Base-by-base conservation (phyloP, 2,888 invertebrate species). In the Aphidoletes aphidimyza region DNA sequence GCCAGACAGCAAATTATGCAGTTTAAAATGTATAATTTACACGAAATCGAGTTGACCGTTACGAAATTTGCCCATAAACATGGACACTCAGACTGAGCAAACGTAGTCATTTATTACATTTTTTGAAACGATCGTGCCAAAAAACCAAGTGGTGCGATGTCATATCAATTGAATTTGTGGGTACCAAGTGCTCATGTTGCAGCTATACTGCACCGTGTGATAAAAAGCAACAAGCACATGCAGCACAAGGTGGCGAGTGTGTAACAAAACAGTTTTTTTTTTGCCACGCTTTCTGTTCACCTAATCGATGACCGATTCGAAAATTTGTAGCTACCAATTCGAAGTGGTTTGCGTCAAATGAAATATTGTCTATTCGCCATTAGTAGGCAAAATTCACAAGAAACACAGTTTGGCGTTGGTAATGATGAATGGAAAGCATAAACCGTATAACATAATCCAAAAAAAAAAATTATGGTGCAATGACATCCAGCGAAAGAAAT, bases 241-340 rank as follows among this genome's bases (percentile, higher is more conserved):
- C n/a, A 54, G 2, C 8, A 47, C 6, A 47, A 47, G 22, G 54
- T 22, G 22, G 2, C 5, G 54, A n/a, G 22, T 6, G 22, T 5
- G n/a, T 30, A 69, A 69, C 26, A 69, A 26, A 5, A 26, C 26
- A 54, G 14, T 69, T 30, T 42, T 42, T 9, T n/a, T n/a, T n/a
- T n/a, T n/a, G n/a, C n/a, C n/a, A n/a, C n/a, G 14, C 42, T 42
- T 69, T 30, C 30, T 69, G 69, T 69, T 69, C 30, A 69, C 69
- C 34, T 69, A 69, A 69, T 69, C 69, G 69, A 69, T 69, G 69
- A 69, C 69, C 69, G 30, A 69, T 69, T 14, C n/a, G n/a, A 14
- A 69, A 30, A 69, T 54, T 14, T 3, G 26, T 30, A 26, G n/a
- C 30, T 14, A 69, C 34, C 0, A 30, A 11, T 30, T 30, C 30